Conservation (phyloP, 2,113 vertebrate genomes). For the Tylochromis polylepis region DNA sequence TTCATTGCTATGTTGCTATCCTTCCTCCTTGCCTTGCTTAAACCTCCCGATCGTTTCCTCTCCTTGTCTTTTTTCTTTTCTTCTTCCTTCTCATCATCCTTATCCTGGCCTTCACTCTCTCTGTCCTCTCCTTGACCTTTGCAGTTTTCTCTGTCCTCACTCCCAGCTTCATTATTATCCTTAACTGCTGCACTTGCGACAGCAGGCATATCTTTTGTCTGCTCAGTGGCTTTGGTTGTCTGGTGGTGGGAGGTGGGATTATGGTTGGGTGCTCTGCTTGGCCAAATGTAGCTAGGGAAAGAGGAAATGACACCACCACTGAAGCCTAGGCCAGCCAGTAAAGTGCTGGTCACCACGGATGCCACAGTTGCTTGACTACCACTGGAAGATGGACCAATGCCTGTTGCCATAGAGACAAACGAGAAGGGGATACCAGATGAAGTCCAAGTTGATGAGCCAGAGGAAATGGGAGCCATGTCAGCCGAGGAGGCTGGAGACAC, state of each 20-base stretch:
- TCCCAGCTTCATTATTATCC: slow-evolving; percentile 67
- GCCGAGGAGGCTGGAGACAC: slow-evolving; percentile 92
- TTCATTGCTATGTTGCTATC: slow-evolving; percentile 17
- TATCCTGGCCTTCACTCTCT: slow-evolving; percentile 73
- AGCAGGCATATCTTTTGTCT: slow-evolving; percentile 58
- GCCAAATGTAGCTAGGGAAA: slow-evolving; percentile 93
- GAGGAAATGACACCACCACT: slow-evolving; percentile 89
- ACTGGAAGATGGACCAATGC: slow-evolving; percentile 91
- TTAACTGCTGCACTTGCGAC: slow-evolving; percentile 50
- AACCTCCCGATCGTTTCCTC: slow-evolving; percentile 25
- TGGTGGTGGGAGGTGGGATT: slow-evolving; percentile 47
- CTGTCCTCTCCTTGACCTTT: slow-evolving; percentile 70
- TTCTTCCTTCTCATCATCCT: slow-evolving; percentile 69
- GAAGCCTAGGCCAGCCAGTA: slow-evolving; percentile 91
- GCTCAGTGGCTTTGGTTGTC: neutral
- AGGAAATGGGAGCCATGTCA: slow-evolving; percentile 98
- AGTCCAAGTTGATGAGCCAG: slow-evolving; percentile 95
- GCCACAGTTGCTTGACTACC: slow-evolving; percentile 93
- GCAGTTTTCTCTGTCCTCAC: slow-evolving; percentile 76
- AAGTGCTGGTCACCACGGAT: slow-evolving; percentile 92
- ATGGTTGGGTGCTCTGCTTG: slow-evolving; percentile 72
- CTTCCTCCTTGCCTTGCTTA: neutral
- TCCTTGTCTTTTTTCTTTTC: slow-evolving; percentile 1
- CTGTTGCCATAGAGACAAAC: slow-evolving; percentile 95
- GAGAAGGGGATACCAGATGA: slow-evolving; percentile 95